These are phyloP conservation scores for Muraenolepis orangiensis DNA, from an alignment of 2,797 vertebrate genomes.

Conservation along the genomic window DNA sequence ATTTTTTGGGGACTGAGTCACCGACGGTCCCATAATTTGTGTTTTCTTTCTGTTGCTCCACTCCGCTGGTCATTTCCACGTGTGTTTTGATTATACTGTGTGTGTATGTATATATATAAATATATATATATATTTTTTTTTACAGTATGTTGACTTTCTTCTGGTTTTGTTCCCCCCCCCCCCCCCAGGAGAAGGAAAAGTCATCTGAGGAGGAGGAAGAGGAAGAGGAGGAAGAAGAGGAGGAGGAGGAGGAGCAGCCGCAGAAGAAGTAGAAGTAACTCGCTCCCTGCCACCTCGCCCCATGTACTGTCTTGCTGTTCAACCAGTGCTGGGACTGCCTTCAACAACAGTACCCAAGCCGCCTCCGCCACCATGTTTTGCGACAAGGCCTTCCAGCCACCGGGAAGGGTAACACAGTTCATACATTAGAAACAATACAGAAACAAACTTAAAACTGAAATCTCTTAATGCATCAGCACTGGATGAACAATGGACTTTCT, in stretches of 20 bases:
- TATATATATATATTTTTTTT: too few species aligned
- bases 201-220: constrained; percentile 89
- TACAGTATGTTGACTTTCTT: not conserved
- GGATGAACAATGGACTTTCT: constrained; percentile 75
- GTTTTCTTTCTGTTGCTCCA: not conserved
- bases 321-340: constrained; percentile 75
- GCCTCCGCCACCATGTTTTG: constrained; percentile 63
- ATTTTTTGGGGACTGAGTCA: not conserved
- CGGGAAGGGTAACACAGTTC: constrained; percentile 57
- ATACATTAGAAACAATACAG: constrained; percentile 11
- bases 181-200: constrained; percentile 83
- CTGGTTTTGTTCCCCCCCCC: not conserved
- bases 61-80: constrained; percentile 22
- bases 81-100: constrained; percentile 6
- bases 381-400: constrained; percentile 53
- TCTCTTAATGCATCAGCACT: constrained; percentile 76
- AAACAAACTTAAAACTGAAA: too few species aligned
- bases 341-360: constrained; percentile 70
- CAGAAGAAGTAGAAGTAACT: too few species aligned
- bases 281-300: constrained; percentile 87
- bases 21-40: not conserved
- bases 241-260: constrained; percentile 85
- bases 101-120: too few species aligned
- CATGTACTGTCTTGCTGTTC: constrained; percentile 77
- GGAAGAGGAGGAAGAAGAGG: constrained; percentile 82